Percentiles rank a stretch among this genome's conserved stretches.
phyloP scores from a whole-genome alignment of 2,113 vertebrate species.

The Corydoras maculifer region DNA sequence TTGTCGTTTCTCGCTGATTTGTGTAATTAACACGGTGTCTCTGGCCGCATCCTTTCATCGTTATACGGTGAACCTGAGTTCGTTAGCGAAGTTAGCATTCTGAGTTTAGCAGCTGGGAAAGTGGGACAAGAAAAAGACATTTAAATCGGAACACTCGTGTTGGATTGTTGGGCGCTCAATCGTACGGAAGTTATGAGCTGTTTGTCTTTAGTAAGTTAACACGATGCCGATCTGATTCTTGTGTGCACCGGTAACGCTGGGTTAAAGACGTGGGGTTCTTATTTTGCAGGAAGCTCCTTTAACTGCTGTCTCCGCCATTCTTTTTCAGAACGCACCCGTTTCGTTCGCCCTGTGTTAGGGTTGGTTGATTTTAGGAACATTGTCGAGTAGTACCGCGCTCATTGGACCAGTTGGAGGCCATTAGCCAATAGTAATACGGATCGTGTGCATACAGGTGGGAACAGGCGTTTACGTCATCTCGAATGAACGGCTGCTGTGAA shows the following conservation, averaged over 20 bases:
- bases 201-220: background rate
- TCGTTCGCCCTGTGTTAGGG: background rate
- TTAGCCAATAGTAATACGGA: background rate
- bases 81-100: conserved; percentile 38
- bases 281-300: conserved; percentile 43
- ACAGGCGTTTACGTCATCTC: background rate
- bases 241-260: conserved; percentile 25
- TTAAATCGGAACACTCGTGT: background rate
- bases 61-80: background rate
- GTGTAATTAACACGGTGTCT: background rate
- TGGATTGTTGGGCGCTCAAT: background rate
- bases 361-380: background rate
- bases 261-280: background rate
- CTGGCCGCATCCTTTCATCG: background rate
- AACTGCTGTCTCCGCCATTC: background rate
- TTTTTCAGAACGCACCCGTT: background rate
- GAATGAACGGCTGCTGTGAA: background rate
- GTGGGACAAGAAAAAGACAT: background rate
- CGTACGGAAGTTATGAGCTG: background rate
- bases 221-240: background rate
- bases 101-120: conserved; percentile 27
- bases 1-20: background rate
- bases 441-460: background rate
- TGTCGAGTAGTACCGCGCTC: background rate
- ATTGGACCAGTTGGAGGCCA: background rate